Percentiles rank a stretch among this genome's conserved stretches.
These are phyloP conservation scores for Falco cherrug DNA, from an alignment of 2,797 vertebrate genomes.

Conservation along the genomic window DNA sequence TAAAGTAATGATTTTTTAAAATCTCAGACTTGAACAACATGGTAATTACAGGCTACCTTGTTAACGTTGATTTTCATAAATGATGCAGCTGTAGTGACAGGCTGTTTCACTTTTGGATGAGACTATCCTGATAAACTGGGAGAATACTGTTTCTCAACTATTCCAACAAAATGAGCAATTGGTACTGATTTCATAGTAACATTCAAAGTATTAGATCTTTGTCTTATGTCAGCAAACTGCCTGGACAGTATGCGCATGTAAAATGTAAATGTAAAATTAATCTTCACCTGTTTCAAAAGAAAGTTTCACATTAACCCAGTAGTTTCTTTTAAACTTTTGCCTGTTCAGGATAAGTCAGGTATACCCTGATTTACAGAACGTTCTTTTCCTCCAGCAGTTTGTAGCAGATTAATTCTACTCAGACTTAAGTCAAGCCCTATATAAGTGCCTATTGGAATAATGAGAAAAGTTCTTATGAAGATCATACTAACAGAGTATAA, in stretches of 20 bases:
- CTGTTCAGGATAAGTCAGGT: background rate
- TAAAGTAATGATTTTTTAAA: background rate
- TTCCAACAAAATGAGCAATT: background rate
- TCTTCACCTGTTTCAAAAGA: background rate
- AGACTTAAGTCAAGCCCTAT: background rate
- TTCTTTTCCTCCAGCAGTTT: background rate
- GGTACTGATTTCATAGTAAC: background rate
- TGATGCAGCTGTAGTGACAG: background rate
- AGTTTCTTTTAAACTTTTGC: background rate
- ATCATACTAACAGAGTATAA: background rate
- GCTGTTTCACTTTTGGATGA: background rate
- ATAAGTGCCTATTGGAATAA: background rate
- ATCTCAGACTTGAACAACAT: background rate
- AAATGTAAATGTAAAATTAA: background rate
- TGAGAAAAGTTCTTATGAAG: background rate
- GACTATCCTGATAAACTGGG: background rate
- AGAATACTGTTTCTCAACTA: background rate
- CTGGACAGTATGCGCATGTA: background rate
- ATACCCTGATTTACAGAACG: background rate
- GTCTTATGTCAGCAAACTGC: background rate
- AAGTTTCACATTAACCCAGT: background rate
- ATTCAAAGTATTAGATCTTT: background rate
- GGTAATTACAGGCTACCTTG: background rate
- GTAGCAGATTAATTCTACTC: background rate
- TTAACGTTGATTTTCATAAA: background rate